Conservation (phyloP, 2,797 vertebrate genomes). For the Falco biarmicus region DNA sequence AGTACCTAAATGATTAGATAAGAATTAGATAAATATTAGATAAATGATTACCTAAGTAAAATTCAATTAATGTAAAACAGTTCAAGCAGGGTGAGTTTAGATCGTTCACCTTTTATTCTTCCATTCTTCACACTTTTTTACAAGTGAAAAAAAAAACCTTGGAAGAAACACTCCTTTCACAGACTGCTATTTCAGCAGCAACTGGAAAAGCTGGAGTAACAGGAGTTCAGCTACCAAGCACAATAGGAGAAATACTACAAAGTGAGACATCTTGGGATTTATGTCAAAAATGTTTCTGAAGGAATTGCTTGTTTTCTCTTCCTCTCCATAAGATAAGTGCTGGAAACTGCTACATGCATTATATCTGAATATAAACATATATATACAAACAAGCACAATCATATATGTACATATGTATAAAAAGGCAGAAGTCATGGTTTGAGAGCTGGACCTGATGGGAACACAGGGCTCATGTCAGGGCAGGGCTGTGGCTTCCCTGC, state of each 20-base stretch:
- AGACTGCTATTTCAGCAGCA: not conserved
- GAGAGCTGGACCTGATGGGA: not conserved
- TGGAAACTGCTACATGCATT: not conserved
- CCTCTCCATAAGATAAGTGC: not conserved
- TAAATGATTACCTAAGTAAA: not conserved
- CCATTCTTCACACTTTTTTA: not conserved
- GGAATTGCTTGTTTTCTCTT: not conserved
- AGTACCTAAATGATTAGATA: not conserved
- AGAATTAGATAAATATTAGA: too few relatives aligned
- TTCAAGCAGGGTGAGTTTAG: not conserved
- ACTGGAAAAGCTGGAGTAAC: not conserved
- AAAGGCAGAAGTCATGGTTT: not conserved
- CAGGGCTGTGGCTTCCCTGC: not conserved
- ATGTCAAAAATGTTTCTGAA: not conserved
- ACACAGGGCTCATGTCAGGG: rapidly evolving
- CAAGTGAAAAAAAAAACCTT: not conserved
- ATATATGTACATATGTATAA: not conserved
- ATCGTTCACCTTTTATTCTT: not conserved
- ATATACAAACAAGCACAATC: not conserved
- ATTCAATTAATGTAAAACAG: not conserved
- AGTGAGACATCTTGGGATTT: not conserved
- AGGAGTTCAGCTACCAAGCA: not conserved
- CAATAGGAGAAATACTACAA: not conserved
- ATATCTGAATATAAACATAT: not conserved
- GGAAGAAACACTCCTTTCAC: not conserved